Percentiles rank a stretch among this genome's conserved stretches.
Conservation (phyloP, 2,797 vertebrate species). For the Periophthalmus magnuspinnatus region DNA sequence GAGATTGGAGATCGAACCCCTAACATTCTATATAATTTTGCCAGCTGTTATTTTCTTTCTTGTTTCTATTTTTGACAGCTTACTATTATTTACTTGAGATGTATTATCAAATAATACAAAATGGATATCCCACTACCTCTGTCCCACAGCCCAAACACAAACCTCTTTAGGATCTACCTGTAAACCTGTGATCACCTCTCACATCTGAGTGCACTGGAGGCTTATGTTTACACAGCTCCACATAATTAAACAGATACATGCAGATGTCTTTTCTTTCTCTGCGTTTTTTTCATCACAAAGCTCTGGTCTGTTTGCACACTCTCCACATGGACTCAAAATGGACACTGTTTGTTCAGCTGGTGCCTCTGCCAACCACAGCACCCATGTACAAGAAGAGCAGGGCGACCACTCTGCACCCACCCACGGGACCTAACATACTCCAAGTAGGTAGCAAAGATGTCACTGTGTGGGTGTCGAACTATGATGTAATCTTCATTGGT, state of each 20-base stretch:
- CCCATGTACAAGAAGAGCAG: constrained; percentile 26
- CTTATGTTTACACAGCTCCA: constrained; percentile 28
- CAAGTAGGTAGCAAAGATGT: constrained; percentile 17
- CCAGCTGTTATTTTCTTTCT: neutral
- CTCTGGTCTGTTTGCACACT: constrained; percentile 55
- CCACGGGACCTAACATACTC: constrained; percentile 6
- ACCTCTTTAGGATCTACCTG: neutral
- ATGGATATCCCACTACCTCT: neutral
- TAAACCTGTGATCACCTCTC: constrained; percentile 7
- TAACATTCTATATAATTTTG: neutral
- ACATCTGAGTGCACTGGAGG: constrained; percentile 11
- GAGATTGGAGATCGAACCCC: too few species aligned
- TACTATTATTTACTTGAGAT: neutral
- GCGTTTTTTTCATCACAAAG: constrained; percentile 60
- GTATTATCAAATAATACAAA: too few species aligned
- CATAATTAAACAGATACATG: constrained; percentile 34
- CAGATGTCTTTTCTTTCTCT: constrained; percentile 51
- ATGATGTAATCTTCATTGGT: constrained; percentile 30
- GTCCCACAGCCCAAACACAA: neutral
- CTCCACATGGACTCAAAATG: constrained; percentile 60
- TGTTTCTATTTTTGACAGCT: too few species aligned
- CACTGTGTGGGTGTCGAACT: neutral
- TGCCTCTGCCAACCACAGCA: constrained; percentile 2
- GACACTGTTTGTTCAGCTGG: constrained; percentile 79
- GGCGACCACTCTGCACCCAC: constrained; percentile 14